Conservation (phyloP, 2,888 invertebrate species). For the Drosophila multiciliata region DNA sequence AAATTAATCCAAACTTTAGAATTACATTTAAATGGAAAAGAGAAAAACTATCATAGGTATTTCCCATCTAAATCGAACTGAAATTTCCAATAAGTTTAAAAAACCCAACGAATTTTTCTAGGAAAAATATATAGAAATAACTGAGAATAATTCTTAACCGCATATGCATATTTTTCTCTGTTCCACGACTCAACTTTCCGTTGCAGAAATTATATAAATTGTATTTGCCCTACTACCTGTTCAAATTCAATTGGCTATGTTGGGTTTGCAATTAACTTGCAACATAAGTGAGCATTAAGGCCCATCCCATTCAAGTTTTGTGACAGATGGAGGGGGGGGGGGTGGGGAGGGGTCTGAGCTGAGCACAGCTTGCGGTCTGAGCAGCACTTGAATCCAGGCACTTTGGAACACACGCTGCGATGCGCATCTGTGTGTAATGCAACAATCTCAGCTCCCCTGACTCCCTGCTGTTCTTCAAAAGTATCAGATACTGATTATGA, state of each 20-base stretch:
- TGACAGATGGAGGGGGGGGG: not conserved
- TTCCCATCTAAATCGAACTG: not conserved
- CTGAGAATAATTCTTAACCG: no score
- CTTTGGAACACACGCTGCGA: conserved; percentile 53
- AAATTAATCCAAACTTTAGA: no score
- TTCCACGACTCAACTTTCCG: not conserved
- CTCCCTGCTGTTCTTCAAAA: conserved; percentile 33
- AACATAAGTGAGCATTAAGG: conserved; percentile 30
- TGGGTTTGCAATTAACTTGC: conserved; percentile 73
- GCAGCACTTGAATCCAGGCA: conserved; percentile 74
- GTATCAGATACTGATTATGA: conserved; percentile 82
- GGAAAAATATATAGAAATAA: no score
- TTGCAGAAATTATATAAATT: not conserved
- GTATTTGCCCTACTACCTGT: not conserved
- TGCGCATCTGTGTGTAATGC: conserved; percentile 57
- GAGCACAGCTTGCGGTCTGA: conserved; percentile 45
- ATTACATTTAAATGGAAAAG: not conserved
- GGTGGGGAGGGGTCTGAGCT: not conserved
- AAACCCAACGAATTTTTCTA: no score
- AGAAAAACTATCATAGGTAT: not conserved
- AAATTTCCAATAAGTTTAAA: not conserved
- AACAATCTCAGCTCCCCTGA: conserved; percentile 29
- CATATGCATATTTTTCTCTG: no score
- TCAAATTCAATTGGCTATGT: conserved; percentile 15
- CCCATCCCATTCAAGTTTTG: conserved; percentile 2